Evolutionary conservation across 37 sponge, comb jelly and placozoan genomes (phyloP).

Genomic region (Dysidea cf. avara): DNA sequence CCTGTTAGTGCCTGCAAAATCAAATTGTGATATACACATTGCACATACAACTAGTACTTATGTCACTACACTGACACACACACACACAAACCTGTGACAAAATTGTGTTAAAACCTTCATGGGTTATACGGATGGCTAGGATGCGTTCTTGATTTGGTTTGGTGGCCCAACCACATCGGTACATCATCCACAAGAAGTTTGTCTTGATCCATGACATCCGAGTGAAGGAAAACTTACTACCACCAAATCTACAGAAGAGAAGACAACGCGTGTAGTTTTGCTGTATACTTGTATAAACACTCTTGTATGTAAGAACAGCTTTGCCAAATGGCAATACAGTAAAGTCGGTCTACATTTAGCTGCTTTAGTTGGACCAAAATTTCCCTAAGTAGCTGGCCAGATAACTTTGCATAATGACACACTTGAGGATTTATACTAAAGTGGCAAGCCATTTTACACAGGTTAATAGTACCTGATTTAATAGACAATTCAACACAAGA

Average conservation of each 20-base stretch:
- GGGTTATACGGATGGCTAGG: conserved; percentile 67
- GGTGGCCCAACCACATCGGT: conserved; percentile 71
- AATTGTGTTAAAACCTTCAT: conserved; percentile 68
- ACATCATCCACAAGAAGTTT: conserved; percentile 90
- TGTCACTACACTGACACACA: neutral
- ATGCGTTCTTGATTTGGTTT: conserved; percentile 59
- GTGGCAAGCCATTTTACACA: no score
- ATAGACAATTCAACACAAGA: no score
- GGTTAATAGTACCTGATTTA: no score
- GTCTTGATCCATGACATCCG: conserved; percentile 90
- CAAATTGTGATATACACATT: no score
- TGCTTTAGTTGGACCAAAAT: no score
- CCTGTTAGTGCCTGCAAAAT: conserved; percentile 35
- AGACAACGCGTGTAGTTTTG: no score
- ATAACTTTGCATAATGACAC: no score
- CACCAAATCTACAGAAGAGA: conserved; percentile 66
- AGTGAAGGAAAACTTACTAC: conserved; percentile 53
- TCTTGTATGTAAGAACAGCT: neutral
- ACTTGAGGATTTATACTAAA: no score
- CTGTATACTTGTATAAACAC: no score
- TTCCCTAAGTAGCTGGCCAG: no score
- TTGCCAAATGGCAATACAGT: neutral
- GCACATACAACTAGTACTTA: no score
- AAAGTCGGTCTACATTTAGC: no score
- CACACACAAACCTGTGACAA: conserved; percentile 48